A percentile compares a stretch with the other conserved stretches of the same genome.
These are phyloP conservation scores for Catharus ustulatus DNA, from an alignment of 2,797 vertebrate species.

Conservation along the genomic window DNA sequence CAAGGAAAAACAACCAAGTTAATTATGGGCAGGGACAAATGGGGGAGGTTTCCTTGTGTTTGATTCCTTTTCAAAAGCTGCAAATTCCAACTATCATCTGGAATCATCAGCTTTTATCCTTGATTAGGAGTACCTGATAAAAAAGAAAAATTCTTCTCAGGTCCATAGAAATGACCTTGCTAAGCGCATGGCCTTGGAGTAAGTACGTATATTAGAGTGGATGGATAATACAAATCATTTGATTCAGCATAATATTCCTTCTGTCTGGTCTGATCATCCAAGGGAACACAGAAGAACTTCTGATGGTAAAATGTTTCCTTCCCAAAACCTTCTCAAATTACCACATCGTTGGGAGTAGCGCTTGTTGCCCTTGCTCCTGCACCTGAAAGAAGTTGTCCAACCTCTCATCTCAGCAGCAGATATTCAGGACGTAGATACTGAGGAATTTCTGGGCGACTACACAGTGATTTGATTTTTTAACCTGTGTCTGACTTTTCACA, in stretches of 20 bases:
- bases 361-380: neutral
- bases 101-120: constrained; percentile 4
- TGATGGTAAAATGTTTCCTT: neutral
- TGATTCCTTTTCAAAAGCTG: constrained; percentile 10
- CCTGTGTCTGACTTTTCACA: neutral
- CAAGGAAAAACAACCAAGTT: neutral
- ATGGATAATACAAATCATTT: rapidly evolving
- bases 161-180: neutral
- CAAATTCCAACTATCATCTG: constrained; percentile 11
- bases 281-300: neutral
- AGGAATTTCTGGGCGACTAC: neutral
- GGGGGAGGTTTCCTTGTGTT: neutral
- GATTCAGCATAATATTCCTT: neutral
- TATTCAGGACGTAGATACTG: neutral
- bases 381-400: neutral
- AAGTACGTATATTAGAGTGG: neutral
- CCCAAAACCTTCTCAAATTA: neutral
- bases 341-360: neutral
- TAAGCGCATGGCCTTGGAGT: neutral
- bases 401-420: neutral
- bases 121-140: neutral
- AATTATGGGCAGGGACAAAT: neutral
- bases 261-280: neutral
- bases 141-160: constrained; percentile 32
- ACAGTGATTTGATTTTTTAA: neutral